These are phyloP conservation scores for Lacerta bilineata DNA, from an alignment of 2,797 vertebrate genomes.

Conservation along the genomic window DNA sequence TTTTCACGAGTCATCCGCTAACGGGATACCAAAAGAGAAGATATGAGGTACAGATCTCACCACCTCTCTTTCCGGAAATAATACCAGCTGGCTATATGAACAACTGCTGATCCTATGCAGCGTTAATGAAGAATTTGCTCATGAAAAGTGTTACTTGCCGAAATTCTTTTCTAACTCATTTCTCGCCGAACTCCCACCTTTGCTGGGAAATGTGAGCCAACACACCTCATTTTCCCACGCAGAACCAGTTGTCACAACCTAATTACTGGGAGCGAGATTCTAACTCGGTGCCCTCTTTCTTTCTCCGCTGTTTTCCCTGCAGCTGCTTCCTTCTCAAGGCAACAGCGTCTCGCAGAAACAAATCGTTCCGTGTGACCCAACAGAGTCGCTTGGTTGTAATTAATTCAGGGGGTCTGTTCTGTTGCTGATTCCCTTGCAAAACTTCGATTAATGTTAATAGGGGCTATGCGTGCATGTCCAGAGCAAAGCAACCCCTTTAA, in stretches of 20 bases:
- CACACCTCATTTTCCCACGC: slow-evolving; percentile 32
- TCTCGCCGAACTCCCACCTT: slow-evolving; percentile 8
- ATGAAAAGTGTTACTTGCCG: slow-evolving; percentile 39
- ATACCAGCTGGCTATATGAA: neutral
- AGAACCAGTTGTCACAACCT: slow-evolving; percentile 55
- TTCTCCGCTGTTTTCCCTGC: neutral
- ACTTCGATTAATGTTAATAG: slow-evolving; percentile 75
- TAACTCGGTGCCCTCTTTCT: neutral
- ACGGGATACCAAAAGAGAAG: neutral
- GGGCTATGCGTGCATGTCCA: slow-evolving; percentile 71
- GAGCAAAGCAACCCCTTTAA: slow-evolving; percentile 68
- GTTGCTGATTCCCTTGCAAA: slow-evolving; percentile 65
- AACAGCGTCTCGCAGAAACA: slow-evolving; percentile 44
- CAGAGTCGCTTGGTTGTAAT: slow-evolving; percentile 72
- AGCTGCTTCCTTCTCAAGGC: neutral
- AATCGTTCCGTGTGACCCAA: slow-evolving; percentile 53
- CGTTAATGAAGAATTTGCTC: slow-evolving; percentile 56
- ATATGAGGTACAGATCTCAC: neutral
- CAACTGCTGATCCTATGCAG: slow-evolving; percentile 26
- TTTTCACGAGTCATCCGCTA: neutral
- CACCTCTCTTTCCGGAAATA: neutral
- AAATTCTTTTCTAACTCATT: slow-evolving; percentile 32
- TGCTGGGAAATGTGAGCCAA: slow-evolving; percentile 41
- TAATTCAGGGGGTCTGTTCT: slow-evolving; percentile 73
- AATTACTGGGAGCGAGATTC: slow-evolving; percentile 51